Conservation (phyloP, 2,888 invertebrate genomes). For the Gari tellinella region DNA sequence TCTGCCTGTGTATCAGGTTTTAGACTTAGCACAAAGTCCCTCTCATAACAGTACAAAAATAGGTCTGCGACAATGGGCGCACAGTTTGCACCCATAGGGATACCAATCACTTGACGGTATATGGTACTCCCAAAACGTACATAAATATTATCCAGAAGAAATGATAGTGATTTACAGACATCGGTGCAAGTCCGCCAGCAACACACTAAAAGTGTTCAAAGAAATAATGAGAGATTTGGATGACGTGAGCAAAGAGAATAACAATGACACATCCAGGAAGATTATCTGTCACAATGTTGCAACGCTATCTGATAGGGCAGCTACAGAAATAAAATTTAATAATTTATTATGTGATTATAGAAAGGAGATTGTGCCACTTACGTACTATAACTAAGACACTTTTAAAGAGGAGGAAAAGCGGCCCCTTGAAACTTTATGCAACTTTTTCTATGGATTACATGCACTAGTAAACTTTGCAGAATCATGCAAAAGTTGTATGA, state of each 20-base stretch:
- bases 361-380: constrained; percentile 34
- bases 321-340: constrained; percentile 43
- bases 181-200: constrained; percentile 21
- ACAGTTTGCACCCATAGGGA: too few relatives aligned
- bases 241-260: not conserved
- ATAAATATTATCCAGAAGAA: too few relatives aligned
- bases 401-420: constrained; percentile 32
- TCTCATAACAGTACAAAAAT: too few relatives aligned
- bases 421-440: constrained; percentile 12
- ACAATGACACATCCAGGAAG: constrained; percentile 28
- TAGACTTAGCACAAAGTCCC: too few relatives aligned
- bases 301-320: constrained; percentile 47
- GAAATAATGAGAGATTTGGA: constrained; percentile 31
- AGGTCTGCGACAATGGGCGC: too few relatives aligned
- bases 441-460: constrained; percentile 46
- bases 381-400: constrained; percentile 19
- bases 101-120: too few relatives aligned
- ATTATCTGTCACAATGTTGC: constrained; percentile 35
- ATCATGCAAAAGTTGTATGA: constrained; percentile 19
- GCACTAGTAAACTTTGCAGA: constrained; percentile 41
- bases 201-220: constrained; percentile 35
- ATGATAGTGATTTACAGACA: constrained; percentile 42
- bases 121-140: too few relatives aligned
- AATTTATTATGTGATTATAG: constrained; percentile 18
- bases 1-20: too few relatives aligned